Conservation (phyloP, 2,888 invertebrate genomes). For the Myopa testacea region DNA sequence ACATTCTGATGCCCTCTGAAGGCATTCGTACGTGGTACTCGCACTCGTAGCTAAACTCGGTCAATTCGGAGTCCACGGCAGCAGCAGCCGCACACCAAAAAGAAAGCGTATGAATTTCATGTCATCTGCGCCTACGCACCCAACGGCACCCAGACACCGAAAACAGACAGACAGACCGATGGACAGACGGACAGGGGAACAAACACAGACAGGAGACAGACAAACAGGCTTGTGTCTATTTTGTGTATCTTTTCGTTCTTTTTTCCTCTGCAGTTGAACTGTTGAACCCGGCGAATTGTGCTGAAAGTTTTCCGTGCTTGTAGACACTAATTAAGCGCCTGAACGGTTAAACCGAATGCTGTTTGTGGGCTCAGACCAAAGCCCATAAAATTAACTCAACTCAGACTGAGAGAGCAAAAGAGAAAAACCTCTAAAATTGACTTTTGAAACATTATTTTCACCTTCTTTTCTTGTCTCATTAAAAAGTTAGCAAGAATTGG, state of each 20-base stretch:
- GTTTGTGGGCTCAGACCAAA: background rate
- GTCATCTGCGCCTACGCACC: constrained; percentile 20
- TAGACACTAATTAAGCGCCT: constrained; percentile 5
- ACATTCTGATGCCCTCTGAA: background rate
- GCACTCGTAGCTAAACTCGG: constrained; percentile 5
- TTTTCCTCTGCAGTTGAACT: background rate
- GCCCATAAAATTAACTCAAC: background rate
- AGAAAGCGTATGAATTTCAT: constrained; percentile 16
- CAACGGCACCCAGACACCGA: background rate
- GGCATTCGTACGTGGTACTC: background rate
- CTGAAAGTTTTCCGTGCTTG: background rate
- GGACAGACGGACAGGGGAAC: background rate
- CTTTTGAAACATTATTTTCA: background rate
- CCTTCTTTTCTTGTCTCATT: background rate
- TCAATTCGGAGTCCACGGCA: constrained; percentile 18
- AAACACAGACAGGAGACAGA: background rate
- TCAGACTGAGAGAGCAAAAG: background rate
- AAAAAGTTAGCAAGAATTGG: background rate
- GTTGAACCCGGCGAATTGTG: background rate
- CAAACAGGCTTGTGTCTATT: background rate
- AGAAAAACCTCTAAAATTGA: too few species aligned
- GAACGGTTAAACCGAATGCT: background rate
- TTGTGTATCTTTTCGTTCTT: background rate
- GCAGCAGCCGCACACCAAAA: background rate
- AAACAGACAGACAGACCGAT: background rate